Conservation (phyloP, 2,113 vertebrate genomes). For the Xenopus laevis region DNA sequence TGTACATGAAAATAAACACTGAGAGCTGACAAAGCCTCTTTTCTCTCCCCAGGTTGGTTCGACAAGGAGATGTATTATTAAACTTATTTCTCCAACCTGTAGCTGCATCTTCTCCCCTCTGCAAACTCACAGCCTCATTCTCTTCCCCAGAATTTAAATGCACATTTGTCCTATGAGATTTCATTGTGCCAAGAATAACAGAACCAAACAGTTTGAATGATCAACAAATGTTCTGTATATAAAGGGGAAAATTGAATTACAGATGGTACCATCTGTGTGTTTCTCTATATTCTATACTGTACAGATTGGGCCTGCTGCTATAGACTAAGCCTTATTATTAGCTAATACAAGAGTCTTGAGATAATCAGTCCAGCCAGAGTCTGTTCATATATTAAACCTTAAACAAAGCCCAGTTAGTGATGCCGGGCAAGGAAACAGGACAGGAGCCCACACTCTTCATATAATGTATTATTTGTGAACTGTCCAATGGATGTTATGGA, state of each 20-base stretch:
- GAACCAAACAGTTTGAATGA: not conserved
- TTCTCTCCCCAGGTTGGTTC: slow-evolving; percentile 71
- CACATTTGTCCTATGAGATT: too few species aligned
- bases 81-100: slow-evolving; percentile 6
- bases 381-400: too few species aligned
- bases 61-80: slow-evolving; percentile 81
- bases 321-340: too few species aligned
- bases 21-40: too few species aligned
- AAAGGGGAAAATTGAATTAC: not conserved
- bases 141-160: not conserved
- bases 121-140: not conserved
- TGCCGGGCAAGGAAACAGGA: too few species aligned
- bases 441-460: too few species aligned
- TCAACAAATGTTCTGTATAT: slow-evolving; percentile 12
- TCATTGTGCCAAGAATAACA: not conserved
- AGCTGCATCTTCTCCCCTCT: not conserved
- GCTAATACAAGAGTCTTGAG: too few species aligned
- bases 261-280: not conserved
- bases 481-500: not conserved
- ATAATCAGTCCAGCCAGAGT: too few species aligned
- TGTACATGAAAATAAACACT: not conserved
- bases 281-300: not conserved
- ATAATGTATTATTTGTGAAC: not conserved
- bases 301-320: not conserved
- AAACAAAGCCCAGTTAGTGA: too few species aligned